phyloP scores from a whole-genome alignment of 2,797 vertebrate species.

The Ctenosaura bakeri region DNA sequence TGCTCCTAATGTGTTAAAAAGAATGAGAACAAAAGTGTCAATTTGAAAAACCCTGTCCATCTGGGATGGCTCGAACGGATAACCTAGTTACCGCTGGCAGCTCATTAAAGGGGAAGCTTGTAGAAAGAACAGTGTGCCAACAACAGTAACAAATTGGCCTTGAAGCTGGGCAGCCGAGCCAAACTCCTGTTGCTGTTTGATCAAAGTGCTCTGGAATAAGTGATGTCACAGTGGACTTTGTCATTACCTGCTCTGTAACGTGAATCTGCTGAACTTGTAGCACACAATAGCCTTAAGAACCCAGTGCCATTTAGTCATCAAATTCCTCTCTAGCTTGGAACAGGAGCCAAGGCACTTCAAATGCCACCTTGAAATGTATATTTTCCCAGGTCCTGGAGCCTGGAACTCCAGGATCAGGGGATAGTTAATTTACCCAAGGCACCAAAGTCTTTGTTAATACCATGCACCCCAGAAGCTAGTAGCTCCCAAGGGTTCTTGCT shows the following conservation, averaged over 20 bases:
- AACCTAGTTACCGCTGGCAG: not conserved
- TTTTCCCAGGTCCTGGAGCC: not conserved
- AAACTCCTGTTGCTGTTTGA: not conserved
- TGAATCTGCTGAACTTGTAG: too few relatives aligned
- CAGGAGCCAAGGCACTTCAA: too few relatives aligned
- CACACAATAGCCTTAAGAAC: not conserved
- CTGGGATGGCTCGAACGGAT: not conserved
- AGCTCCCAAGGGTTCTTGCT: not conserved
- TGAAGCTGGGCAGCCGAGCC: accelerated
- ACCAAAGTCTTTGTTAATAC: not conserved
- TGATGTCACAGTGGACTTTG: not conserved
- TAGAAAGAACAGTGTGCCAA: not conserved
- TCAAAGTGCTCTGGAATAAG: not conserved
- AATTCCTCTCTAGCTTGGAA: not conserved
- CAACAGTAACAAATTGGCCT: accelerated
- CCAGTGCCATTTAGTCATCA: not conserved
- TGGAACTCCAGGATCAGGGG: not conserved
- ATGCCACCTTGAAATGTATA: not conserved
- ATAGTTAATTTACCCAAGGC: not conserved
- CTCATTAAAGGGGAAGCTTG: accelerated
- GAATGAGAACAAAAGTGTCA: not conserved
- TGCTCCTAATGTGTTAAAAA: not conserved
- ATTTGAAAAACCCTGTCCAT: accelerated
- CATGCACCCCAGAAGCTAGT: not conserved
- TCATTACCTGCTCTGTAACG: not conserved